Percentiles rank a stretch among this genome's conserved stretches.
Conservation (phyloP, 2,113 vertebrate genomes). For the Seriola dumerili region DNA sequence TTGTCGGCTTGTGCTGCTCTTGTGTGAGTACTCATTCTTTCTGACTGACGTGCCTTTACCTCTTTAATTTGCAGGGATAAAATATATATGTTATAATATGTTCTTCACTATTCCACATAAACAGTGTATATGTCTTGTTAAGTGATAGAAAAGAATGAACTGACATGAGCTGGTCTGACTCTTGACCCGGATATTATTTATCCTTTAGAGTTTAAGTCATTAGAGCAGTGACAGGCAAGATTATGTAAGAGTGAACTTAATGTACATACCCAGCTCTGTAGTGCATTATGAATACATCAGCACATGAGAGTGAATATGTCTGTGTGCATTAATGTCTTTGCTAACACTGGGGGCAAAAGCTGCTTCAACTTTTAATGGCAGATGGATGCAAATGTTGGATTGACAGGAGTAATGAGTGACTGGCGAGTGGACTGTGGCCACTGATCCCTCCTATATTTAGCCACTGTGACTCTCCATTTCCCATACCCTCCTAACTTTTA, state of each 20-base stretch:
- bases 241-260: constrained; percentile 44
- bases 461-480: constrained; percentile 49
- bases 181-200: constrained; percentile 25
- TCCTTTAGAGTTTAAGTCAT: constrained; percentile 51
- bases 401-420: constrained; percentile 30
- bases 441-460: constrained; percentile 69
- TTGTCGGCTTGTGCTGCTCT: constrained; percentile 93
- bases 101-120: not conserved
- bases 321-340: constrained; percentile 4
- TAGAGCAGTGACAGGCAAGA: constrained; percentile 27
- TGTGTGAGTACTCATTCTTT: constrained; percentile 87
- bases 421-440: constrained; percentile 35
- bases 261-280: constrained; percentile 8
- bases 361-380: constrained; percentile 10
- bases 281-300: constrained; percentile 7
- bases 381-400: constrained; percentile 4
- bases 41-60: not conserved
- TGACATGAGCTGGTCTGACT: not conserved
- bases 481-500: constrained; percentile 29
- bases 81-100: too few relatives aligned
- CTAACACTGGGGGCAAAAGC: not conserved
- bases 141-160: constrained; percentile 11
- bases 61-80: not conserved
- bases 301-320: not conserved
- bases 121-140: not conserved